These are phyloP conservation scores for Poeciliopsis retropinna DNA, from an alignment of 2,113 vertebrate species.

Conservation along the genomic window DNA sequence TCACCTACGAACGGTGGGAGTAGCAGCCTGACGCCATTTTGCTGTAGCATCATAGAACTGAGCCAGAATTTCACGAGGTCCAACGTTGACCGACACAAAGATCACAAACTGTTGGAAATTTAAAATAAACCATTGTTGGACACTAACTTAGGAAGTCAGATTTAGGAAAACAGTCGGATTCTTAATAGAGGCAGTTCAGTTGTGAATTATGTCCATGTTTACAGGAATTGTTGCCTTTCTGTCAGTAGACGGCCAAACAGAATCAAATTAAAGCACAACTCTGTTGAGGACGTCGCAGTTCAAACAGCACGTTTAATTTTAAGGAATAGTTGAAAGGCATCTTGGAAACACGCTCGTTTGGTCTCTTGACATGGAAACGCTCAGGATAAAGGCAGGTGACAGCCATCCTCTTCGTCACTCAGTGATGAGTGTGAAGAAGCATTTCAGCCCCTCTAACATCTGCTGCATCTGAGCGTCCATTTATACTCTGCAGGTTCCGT, in stretches of 20 bases:
- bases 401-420: slow-evolving; percentile 19
- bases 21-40: neutral
- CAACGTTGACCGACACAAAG: neutral
- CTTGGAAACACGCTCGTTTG: neutral
- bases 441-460: neutral
- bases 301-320: neutral
- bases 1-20: neutral
- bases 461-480: too few species aligned
- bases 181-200: neutral
- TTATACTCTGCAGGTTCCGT: neutral
- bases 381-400: slow-evolving; percentile 45
- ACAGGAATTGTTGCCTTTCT: neutral
- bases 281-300: neutral
- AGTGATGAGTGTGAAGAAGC: neutral
- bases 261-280: neutral
- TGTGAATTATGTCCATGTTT: neutral
- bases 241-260: too few species aligned
- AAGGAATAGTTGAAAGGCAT: neutral
- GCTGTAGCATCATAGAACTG: too few species aligned
- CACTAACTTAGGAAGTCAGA: neutral
- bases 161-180: neutral
- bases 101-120: neutral
- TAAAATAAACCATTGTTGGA: neutral
- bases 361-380: slow-evolving; percentile 21
- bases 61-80: neutral